Base-by-base conservation (phyloP, 2,797 vertebrate species). In the Odontamblyopus lacepedii region DNA sequence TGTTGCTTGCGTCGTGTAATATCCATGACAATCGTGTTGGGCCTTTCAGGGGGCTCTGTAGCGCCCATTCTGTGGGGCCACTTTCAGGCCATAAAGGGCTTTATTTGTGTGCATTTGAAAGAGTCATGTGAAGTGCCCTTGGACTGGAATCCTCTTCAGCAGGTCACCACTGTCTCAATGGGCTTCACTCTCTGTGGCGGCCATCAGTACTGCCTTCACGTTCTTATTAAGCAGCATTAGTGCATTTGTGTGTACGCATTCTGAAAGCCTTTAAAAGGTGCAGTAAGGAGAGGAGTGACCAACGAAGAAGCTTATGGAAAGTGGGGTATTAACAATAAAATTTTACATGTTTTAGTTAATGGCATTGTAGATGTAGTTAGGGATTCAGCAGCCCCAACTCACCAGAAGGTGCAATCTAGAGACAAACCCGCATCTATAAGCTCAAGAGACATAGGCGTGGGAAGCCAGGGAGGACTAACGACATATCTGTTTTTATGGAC, bases 51-150 rank as follows among this genome's bases (percentile, higher is more conserved):
- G 86, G 89, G 88, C 91, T 93, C 92, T 93, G 92, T 93, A 92
- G 91, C 87, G 87, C 88, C 87, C 90, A 89, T 92, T 95, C 94
- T 93, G 95, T 96, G 95, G 94, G 96, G 95, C 96, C 96, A 97
- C 95, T 98, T 97, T 95, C 95, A 96, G 96, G 95, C 96, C 95
- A 93, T 95, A 95, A 96, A 95, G 95, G 95, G 96, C 96, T 97
- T 98, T 97, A 97, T 98, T 96, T 97, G 95, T 96, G 95, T 95
- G 95, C 94, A 96, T 98, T 97, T 99, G 96, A 99, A 98, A 97
- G 96, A 94, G 94, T 95, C 95, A 94, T 94, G 96, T 97, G 96
- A 96, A 96, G 93, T 94, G 92, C 94, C 95, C 95, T 96, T 92
- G 90, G 95, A 94, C 95, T 94, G 89, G 96, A 96, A 96, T 95